A percentile compares a stretch with the other conserved stretches of the same genome.
Evolutionary conservation across 2,113 vertebrate species (phyloP).

Genomic region (zebrafish (Danio rerio)): GRCz12tu NC_133183.1:31977001-31977500

Average conservation of each 20-base stretch:
- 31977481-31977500: constrained; percentile 63
- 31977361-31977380: constrained; percentile 62
- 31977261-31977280: constrained; percentile 52
- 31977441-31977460: constrained; percentile 57
- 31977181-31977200: not conserved
- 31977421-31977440: constrained; percentile 35
- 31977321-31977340: constrained; percentile 66
- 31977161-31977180: not conserved
- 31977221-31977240: constrained; percentile 2
- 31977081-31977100: too few species aligned
- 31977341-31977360: constrained; percentile 56
- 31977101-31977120: too few species aligned
- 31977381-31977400: constrained; percentile 7
- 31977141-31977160: not conserved
- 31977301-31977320: constrained; percentile 71
- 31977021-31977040: too few species aligned
- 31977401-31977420: constrained; percentile 3
- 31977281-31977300: constrained; percentile 63
- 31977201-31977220: not conserved
- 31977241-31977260: constrained; percentile 60
- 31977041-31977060: too few species aligned
- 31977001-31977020: too few species aligned
- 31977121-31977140: too few species aligned
- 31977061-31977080: too few species aligned
- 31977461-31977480: constrained; percentile 51